phyloP scores from a whole-genome alignment of 2,888 invertebrate species.

The Alitta virens region DNA sequence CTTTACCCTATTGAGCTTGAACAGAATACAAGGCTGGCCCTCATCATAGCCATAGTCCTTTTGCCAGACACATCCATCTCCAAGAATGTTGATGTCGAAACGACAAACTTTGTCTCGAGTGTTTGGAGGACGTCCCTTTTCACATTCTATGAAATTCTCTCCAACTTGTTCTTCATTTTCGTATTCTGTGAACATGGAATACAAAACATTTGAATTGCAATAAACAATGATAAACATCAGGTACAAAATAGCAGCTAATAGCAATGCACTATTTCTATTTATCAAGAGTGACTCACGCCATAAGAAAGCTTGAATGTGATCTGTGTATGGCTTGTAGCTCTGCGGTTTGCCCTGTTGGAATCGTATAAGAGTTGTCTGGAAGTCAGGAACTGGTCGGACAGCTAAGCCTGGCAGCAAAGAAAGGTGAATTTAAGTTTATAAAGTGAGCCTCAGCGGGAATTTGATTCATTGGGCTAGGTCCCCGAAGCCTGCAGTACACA shows the following conservation, averaged over 20 bases:
- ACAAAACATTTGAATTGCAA: too few species aligned
- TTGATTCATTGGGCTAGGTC: too few species aligned
- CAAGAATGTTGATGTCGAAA: constrained; percentile 67
- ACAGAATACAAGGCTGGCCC: constrained; percentile 87
- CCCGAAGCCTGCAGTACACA: too few species aligned
- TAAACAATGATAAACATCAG: too few species aligned
- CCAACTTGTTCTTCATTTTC: constrained; percentile 49
- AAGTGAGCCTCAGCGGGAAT: too few species aligned
- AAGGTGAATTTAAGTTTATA: too few species aligned
- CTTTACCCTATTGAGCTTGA: constrained; percentile 89
- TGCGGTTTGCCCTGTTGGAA: constrained; percentile 64
- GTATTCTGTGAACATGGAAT: constrained; percentile 39
- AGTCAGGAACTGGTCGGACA: constrained; percentile 77
- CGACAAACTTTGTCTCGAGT: constrained; percentile 69
- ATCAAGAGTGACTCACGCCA: constrained; percentile 68
- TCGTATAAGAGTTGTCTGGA: constrained; percentile 94
- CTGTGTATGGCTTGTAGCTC: constrained; percentile 44
- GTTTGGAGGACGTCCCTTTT: constrained; percentile 33
- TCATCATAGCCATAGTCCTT: constrained; percentile 82
- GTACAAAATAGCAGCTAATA: not conserved
- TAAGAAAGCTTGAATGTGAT: constrained; percentile 64
- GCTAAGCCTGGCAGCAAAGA: constrained; percentile 58
- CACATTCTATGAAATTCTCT: constrained; percentile 66
- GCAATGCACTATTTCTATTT: not conserved
- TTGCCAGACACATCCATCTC: constrained; percentile 67